Conservation (phyloP, 2,797 vertebrate species). For the Mus caroli region DNA sequence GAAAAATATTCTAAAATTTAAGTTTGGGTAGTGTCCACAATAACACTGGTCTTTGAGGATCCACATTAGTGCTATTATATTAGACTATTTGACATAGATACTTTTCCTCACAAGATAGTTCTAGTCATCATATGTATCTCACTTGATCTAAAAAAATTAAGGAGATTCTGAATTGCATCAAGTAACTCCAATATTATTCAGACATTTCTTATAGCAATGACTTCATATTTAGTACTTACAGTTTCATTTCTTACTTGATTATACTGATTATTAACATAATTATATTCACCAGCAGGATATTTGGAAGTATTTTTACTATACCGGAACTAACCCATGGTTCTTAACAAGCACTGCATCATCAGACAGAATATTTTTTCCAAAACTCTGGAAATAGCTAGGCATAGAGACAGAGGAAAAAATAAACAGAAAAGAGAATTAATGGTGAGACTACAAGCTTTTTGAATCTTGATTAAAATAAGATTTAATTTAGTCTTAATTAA, state of each 20-base stretch:
- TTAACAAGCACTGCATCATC: neutral
- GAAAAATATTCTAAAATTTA: neutral
- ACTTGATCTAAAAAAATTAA: neutral
- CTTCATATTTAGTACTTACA: neutral
- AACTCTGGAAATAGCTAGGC: accelerated
- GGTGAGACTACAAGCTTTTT: neutral
- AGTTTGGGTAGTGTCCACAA: neutral
- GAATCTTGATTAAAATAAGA: neutral
- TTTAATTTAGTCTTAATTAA: neutral
- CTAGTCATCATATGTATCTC: neutral
- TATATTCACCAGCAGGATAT: neutral
- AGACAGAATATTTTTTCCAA: neutral
- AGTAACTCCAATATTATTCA: neutral
- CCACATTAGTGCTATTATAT: neutral
- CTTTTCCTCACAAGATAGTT: neutral
- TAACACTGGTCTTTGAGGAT: neutral
- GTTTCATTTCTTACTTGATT: neutral
- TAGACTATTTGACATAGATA: neutral
- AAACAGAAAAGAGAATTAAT: neutral
- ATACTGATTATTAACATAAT: neutral
- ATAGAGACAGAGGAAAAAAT: neutral
- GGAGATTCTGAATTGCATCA: neutral
- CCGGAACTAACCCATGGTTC: neutral
- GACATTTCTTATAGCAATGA: neutral
- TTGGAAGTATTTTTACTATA: neutral